Evolutionary conservation across 2,888 invertebrate species (phyloP).

Genomic region (Strigamia transsilvanica): DNA sequence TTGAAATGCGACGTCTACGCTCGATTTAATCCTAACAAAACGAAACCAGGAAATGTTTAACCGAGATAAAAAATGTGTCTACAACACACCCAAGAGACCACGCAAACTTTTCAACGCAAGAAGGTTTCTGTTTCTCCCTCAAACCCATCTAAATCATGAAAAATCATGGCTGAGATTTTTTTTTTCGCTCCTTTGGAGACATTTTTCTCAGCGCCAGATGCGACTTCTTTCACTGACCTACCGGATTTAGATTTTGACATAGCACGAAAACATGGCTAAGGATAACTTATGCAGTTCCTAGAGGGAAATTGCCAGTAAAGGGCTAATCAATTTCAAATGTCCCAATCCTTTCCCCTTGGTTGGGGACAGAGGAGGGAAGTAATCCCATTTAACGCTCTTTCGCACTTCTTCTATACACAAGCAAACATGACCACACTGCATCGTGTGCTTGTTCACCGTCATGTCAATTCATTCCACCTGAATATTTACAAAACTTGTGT

Average conservation of each 20-base stretch:
- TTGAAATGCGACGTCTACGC: neutral
- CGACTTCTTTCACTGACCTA: neutral
- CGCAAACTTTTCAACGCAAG: neutral
- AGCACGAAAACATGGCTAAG: neutral
- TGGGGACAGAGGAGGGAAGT: neutral
- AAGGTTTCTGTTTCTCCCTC: conserved; percentile 4
- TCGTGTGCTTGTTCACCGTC: neutral
- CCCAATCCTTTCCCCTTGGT: conserved; percentile 11
- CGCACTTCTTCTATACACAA: conserved; percentile 20
- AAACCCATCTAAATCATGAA: neutral
- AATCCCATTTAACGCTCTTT: conserved; percentile 20
- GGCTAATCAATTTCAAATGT: conserved; percentile 1
- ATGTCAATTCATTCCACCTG: conserved; percentile 14
- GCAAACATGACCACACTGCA: conserved; percentile 12
- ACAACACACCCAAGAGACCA: conserved; percentile 4
- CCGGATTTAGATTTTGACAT: too few species aligned
- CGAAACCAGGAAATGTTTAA: conserved; percentile 14
- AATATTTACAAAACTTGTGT: neutral
- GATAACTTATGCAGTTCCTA: neutral
- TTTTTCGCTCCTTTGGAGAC: neutral
- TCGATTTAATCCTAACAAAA: conserved; percentile 20
- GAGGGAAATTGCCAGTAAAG: neutral
- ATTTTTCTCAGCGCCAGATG: conserved; percentile 1
- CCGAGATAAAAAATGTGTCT: neutral
- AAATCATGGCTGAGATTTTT: neutral